Percentiles rank a stretch among this genome's conserved stretches.
phyloP scores from a whole-genome alignment of 1,140 invertebrate species.

The Rhagoletis zephyria region DNA sequence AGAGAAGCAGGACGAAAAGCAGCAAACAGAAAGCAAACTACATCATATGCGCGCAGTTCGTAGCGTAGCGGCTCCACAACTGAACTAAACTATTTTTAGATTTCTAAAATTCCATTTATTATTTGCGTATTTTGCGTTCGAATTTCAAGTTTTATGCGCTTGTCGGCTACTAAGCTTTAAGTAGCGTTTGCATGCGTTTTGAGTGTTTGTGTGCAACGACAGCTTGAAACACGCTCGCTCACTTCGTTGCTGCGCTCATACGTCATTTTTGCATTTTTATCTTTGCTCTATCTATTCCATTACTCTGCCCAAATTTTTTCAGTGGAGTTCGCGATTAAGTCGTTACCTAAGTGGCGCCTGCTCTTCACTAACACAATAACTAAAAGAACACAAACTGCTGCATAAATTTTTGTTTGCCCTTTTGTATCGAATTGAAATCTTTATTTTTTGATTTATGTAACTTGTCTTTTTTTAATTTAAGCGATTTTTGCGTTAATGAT shows the following conservation, averaged over 20 bases:
- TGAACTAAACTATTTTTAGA: not conserved
- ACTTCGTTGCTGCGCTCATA: not conserved
- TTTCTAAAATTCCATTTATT: constrained; percentile 4
- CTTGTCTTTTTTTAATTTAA: constrained; percentile 12
- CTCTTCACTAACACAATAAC: not conserved
- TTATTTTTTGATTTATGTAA: constrained; percentile 45
- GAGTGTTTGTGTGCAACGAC: no score
- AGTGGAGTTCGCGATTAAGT: not conserved
- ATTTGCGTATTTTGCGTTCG: not conserved
- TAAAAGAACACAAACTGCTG: constrained; percentile 1
- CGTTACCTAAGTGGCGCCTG: not conserved
- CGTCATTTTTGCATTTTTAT: not conserved
- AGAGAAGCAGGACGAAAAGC: not conserved
- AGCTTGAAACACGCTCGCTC: not conserved
- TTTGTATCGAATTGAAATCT: not conserved
- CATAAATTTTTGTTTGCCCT: constrained; percentile 11
- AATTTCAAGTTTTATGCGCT: not conserved
- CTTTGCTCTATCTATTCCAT: not conserved
- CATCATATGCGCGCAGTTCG: not conserved
- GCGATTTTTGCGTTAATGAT: not conserved
- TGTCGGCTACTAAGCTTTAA: not conserved
- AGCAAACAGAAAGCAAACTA: constrained; percentile 19
- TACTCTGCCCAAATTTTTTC: not conserved
- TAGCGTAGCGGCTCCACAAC: not conserved
- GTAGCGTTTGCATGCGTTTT: no score